Percentiles rank a stretch among this genome's conserved stretches.
Evolutionary conservation across 1,140 invertebrate genomes (phyloP).

Genomic region (Telenomus remus): DNA sequence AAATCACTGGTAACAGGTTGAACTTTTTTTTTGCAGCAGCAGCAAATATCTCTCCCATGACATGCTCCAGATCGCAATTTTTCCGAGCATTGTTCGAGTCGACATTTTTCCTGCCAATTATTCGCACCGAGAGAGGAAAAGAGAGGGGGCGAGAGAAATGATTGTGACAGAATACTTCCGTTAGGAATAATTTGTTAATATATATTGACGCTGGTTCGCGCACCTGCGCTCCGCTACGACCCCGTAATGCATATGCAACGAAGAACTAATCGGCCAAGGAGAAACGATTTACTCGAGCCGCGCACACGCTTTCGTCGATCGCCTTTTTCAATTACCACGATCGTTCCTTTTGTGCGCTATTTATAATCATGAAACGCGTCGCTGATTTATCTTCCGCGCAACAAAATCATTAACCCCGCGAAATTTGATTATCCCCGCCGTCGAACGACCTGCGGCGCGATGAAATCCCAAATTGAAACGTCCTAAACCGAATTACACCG

Average conservation of each 20-base stretch:
- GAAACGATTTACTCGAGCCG: slow-evolving; percentile 39
- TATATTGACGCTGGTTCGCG: slow-evolving; percentile 31
- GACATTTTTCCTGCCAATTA: slow-evolving; percentile 32
- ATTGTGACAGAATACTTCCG: slow-evolving; percentile 46
- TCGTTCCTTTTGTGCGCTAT: slow-evolving; percentile 30
- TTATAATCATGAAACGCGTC: slow-evolving; percentile 32
- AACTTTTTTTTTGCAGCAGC: slow-evolving; percentile 15
- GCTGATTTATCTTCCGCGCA: slow-evolving; percentile 23
- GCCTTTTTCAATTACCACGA: slow-evolving; percentile 49
- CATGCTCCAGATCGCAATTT: slow-evolving; percentile 46
- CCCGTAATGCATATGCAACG: slow-evolving; percentile 45
- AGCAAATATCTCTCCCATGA: slow-evolving; percentile 16
- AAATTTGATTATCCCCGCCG: slow-evolving; percentile 20
- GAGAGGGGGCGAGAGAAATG: too few species aligned
- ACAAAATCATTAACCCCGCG: slow-evolving; percentile 29
- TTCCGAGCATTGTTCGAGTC: slow-evolving; percentile 30
- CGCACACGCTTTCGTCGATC: slow-evolving; percentile 35
- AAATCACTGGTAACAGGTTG: slow-evolving; percentile 21
- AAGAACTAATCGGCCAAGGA: slow-evolving; percentile 52
- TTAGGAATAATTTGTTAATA: slow-evolving; percentile 54
- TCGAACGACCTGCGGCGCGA: background rate
- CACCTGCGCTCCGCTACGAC: slow-evolving; percentile 26
- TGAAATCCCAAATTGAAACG: background rate
- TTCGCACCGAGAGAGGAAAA: slow-evolving; percentile 47
- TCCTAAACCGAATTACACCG: background rate